Evolutionary conservation across 2,888 invertebrate genomes (phyloP).

Genomic region (Baccha elongata): DNA sequence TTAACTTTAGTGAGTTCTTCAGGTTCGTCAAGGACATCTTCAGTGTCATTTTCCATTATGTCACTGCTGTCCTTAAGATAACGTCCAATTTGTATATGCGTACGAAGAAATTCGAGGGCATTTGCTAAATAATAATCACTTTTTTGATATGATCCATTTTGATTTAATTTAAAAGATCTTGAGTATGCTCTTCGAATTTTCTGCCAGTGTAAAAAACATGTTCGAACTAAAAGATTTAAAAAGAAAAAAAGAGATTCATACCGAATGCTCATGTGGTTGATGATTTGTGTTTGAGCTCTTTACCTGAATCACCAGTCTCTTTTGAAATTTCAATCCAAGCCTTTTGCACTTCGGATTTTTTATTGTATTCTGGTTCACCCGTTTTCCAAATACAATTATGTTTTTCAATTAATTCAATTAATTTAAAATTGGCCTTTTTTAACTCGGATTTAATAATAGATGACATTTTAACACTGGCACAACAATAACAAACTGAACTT

Average conservation of each 20-base stretch:
- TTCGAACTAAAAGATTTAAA: neutral
- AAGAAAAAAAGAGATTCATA: neutral
- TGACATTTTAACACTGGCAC: neutral
- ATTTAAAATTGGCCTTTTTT: neutral
- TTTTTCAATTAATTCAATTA: neutral
- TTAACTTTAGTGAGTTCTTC: neutral
- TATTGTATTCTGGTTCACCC: neutral
- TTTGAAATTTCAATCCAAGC: slow-evolving; percentile 13
- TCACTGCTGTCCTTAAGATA: too few relatives aligned
- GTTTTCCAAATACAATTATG: slow-evolving; percentile 15
- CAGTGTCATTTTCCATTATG: neutral
- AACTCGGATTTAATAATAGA: neutral
- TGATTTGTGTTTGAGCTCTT: too few relatives aligned
- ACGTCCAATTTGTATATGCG: neutral
- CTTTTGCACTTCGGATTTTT: neutral
- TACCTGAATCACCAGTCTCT: neutral
- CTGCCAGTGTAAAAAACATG: neutral
- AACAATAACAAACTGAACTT: neutral
- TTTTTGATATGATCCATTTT: neutral
- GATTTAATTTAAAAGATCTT: neutral
- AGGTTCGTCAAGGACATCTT: neutral
- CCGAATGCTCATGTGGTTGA: too few relatives aligned
- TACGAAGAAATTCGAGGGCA: slow-evolving; percentile 12
- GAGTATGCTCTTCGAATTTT: neutral
- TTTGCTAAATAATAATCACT: neutral